Evolutionary conservation across 2,797 vertebrate genomes (phyloP).

Genomic region (Brachyrhaphis roseni): DNA sequence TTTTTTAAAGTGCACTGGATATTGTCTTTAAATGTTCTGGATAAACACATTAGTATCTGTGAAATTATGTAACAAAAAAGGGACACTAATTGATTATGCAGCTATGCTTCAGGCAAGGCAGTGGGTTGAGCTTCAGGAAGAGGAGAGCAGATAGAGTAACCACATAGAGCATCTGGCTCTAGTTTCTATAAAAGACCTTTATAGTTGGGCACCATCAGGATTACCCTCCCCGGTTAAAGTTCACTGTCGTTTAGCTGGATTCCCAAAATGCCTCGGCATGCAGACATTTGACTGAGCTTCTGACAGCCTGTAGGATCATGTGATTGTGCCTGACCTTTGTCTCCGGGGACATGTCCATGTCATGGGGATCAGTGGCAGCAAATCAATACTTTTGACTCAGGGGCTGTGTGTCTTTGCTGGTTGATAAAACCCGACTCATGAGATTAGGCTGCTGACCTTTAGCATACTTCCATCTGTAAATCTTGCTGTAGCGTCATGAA

Average conservation of each 20-base stretch:
- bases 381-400: slow-evolving; percentile 71
- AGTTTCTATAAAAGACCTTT: slow-evolving; percentile 24
- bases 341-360: slow-evolving; percentile 44
- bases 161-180: slow-evolving; percentile 23
- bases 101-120: slow-evolving; percentile 32
- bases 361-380: slow-evolving; percentile 61
- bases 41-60: slow-evolving; percentile 78
- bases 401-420: slow-evolving; percentile 52
- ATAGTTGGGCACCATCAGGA: slow-evolving; percentile 19
- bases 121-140: slow-evolving; percentile 27
- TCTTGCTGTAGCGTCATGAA: slow-evolving; percentile 17
- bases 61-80: slow-evolving; percentile 68
- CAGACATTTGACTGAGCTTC: slow-evolving; percentile 38
- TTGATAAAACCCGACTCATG: slow-evolving; percentile 54
- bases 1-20: not conserved
- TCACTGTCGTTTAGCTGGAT: slow-evolving; percentile 21
- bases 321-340: slow-evolving; percentile 68
- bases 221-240: slow-evolving; percentile 30
- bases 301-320: slow-evolving; percentile 39
- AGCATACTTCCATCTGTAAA: slow-evolving; percentile 22
- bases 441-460: slow-evolving; percentile 65
- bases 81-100: slow-evolving; percentile 47
- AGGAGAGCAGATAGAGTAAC: slow-evolving; percentile 12
- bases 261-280: slow-evolving; percentile 31
- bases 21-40: slow-evolving; percentile 14